Evolutionary conservation across 2,797 vertebrate genomes (phyloP), one percentile per base, ranked within the genome.

Genomic region (Cossypha dichroa): DNA sequence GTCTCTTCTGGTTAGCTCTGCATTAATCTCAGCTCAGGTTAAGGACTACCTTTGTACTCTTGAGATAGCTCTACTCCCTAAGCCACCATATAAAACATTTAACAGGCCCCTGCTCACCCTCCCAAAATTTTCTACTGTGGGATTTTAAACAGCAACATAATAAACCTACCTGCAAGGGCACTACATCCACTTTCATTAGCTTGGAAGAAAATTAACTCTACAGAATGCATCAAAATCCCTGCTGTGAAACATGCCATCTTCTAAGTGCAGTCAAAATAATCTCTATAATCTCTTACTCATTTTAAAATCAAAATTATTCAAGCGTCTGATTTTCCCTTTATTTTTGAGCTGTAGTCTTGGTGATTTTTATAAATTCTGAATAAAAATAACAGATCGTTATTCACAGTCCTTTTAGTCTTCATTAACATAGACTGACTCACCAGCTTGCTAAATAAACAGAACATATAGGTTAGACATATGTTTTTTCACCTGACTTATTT

Each of bases 401-500:
- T 89, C 21, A 76, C 31, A 58, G 19, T 70, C 28, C 34, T 94
- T 88, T 77, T 88, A 70, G 29, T 33, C 25, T 82, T 94, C 46
- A 74, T 79, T 93, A 89, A 20, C 67, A 87, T 36, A 82, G 70
- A 69, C 29, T 41, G 52, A 85, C 25, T 72, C 49, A 72, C 64
- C 58, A 87, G 52, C 54, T 93, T 83, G 33, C 54, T 87, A 93
- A 92, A 77, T 83, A 87, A 89, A 93, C 58, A 77, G 60, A 83
- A 89, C 28, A 22, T 81, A 70, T 43, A 87, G 34, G 16, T 91
- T 64, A 79, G 70, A 89, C 22, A 55, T 83, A 59, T 55, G 34
- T 31, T 82, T 90, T 89, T 85, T 82, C 60, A 91, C 43, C 52
- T 93, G 70, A 79, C 41, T 90, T 94, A 79, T 60, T 92, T 94